phyloP scores from a whole-genome alignment of 2,888 invertebrate species.

The Eupelmus urozonus region DNA sequence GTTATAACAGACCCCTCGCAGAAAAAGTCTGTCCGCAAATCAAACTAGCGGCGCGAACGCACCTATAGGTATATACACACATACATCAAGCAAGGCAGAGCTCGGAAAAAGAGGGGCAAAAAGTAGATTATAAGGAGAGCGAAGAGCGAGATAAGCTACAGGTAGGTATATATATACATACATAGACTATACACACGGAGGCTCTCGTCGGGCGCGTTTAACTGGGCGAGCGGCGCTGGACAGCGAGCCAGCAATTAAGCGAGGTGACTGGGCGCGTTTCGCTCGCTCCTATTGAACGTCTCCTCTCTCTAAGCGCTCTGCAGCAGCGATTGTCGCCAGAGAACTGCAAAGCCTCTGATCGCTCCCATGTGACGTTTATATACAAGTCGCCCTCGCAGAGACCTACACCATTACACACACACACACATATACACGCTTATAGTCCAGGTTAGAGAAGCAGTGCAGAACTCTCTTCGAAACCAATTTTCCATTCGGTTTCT shows the following conservation, averaged over 20 bases:
- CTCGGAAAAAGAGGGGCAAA: not conserved
- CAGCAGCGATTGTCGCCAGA: constrained; percentile 22
- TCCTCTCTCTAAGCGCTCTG: constrained; percentile 12
- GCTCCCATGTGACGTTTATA: constrained; percentile 7
- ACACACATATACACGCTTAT: too few species aligned
- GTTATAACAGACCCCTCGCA: too few species aligned
- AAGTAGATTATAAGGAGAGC: not conserved
- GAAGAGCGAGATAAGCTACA: not conserved
- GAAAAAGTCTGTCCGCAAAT: too few species aligned
- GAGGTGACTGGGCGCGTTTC: constrained; percentile 72
- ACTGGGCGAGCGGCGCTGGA: constrained; percentile 24
- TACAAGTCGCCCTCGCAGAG: not conserved
- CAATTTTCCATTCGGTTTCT: constrained; percentile 55
- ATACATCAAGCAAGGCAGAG: too few species aligned
- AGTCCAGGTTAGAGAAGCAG: not conserved
- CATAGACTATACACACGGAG: constrained; percentile 22
- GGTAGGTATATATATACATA: constrained; percentile 34
- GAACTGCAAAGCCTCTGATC: not conserved
- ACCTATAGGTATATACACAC: too few species aligned
- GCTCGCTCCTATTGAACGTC: too few species aligned
- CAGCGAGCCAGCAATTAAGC: constrained; percentile 72
- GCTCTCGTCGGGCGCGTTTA: constrained; percentile 55
- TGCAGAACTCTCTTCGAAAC: constrained; percentile 41
- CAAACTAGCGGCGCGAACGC: too few species aligned
- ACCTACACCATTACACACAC: not conserved